A percentile compares a stretch with the other conserved stretches of the same genome.
Evolutionary conservation across 2,888 invertebrate genomes (phyloP).

Genomic region (Diploptera punctata): DNA sequence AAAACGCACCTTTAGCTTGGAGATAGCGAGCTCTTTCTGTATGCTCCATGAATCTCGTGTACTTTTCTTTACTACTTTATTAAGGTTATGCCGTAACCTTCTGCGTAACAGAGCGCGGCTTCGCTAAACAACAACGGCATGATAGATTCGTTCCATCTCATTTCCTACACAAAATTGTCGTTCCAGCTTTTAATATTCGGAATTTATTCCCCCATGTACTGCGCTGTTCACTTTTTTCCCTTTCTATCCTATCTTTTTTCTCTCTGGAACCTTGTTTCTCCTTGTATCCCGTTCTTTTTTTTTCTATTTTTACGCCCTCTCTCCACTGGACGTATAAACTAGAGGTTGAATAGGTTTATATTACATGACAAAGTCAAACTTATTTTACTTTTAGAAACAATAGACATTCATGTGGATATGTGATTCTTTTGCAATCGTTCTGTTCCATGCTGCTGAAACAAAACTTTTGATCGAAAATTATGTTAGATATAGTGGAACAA

Average conservation of each 20-base stretch:
- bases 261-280: not conserved
- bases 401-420: not conserved
- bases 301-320: not conserved
- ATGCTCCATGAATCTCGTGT: not conserved
- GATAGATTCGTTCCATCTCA: constrained; percentile 14
- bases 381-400: not conserved
- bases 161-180: constrained; percentile 11
- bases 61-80: not conserved
- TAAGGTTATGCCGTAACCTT: not conserved
- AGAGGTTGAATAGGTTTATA: not conserved
- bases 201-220: constrained; percentile 16
- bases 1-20: too few species aligned
- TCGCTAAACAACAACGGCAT: not conserved
- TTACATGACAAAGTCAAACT: not conserved
- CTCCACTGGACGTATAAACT: not conserved
- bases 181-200: constrained; percentile 19
- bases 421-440: too few species aligned
- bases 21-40: not conserved
- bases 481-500: too few species aligned
- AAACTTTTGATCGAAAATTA: too few species aligned
- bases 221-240: too few species aligned
- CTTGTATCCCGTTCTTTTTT: not conserved
- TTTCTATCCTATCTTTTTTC: too few species aligned
- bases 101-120: not conserved
- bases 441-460: too few species aligned